Evolutionary conservation across 2,113 vertebrate genomes (phyloP), one percentile per base, ranked within the genome.

Genomic region (Mus spicilegus): DNA sequence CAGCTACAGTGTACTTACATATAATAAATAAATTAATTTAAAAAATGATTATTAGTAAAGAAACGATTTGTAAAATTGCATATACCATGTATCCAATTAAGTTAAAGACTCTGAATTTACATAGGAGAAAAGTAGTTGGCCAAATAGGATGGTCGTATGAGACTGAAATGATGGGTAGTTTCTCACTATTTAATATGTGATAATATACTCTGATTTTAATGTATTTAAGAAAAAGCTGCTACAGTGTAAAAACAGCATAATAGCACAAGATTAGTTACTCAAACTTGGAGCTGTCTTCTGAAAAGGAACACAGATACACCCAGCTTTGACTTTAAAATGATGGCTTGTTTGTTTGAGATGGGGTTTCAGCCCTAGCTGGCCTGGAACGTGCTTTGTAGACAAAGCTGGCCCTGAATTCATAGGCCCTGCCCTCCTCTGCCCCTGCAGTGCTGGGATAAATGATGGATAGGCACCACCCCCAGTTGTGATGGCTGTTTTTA

Each of bases 241-340:
- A 24, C 12, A n/a, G 24, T 65, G 1, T 92, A 67, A 94, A 86
- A 67, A 61, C 85, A 76, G 2, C 85, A 10, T 69, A 56, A 20
- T 96, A 73, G 5, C 81, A 5, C 78, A 42, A 75, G 7, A 81
- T 2, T 80, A 94, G 63, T 89, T 69, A 56, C 14, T 54, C 26
- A 87, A 28, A 94, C 10, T 73, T 75, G 72, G 61, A 91, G 93
- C n/a, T 94, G 39, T 81, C 65, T 93, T 87, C 49, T 94, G 39
- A 61, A 61, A 91, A 89, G 28, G 4, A 92, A 65, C 49, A 30
- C 81, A 70, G 14, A 46, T 63, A 5, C 39, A 76, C 9, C 12
- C 70, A 94, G 70, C 87, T 90, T 76, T 89, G 78, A 75, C 58
- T 75, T 78, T 70, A 87, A 87, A 56, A 46, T 86, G 30, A 22